Evolutionary conservation across 2,113 vertebrate species (phyloP).

Genomic region (Rhipidura dahli): DNA sequence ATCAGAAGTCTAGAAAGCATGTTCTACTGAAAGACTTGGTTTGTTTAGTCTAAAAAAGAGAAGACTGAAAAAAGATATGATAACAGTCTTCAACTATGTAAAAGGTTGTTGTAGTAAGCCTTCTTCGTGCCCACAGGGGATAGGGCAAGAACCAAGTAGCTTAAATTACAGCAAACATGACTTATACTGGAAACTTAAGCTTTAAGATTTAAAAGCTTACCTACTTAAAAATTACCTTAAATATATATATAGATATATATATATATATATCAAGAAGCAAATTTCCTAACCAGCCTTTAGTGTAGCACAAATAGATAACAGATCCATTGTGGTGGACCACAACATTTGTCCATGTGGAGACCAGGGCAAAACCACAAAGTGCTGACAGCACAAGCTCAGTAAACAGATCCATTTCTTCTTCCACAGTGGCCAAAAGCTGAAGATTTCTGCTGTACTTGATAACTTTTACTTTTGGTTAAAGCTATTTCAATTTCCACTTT

Average conservation of each 20-base stretch:
- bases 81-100: constrained; percentile 28
- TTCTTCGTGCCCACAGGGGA: not conserved
- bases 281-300: not conserved
- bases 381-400: not conserved
- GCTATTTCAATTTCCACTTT: not conserved
- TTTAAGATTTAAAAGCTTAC: not conserved
- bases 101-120: not conserved
- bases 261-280: not conserved
- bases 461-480: not conserved
- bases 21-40: not conserved
- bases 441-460: not conserved
- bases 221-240: not conserved
- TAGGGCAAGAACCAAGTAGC: not conserved
- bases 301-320: not conserved
- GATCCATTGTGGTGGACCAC: not conserved
- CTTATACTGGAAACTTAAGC: not conserved
- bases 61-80: constrained; percentile 28
- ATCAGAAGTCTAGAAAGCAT: not conserved
- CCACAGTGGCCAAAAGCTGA: not conserved
- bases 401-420: not conserved
- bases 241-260: not conserved
- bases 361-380: not conserved
- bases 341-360: not conserved
- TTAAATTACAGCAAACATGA: not conserved
- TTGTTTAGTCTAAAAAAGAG: constrained; percentile 56